Evolutionary conservation across 2,797 vertebrate species (phyloP).

Genomic region (Chloroceryle inda): DNA sequence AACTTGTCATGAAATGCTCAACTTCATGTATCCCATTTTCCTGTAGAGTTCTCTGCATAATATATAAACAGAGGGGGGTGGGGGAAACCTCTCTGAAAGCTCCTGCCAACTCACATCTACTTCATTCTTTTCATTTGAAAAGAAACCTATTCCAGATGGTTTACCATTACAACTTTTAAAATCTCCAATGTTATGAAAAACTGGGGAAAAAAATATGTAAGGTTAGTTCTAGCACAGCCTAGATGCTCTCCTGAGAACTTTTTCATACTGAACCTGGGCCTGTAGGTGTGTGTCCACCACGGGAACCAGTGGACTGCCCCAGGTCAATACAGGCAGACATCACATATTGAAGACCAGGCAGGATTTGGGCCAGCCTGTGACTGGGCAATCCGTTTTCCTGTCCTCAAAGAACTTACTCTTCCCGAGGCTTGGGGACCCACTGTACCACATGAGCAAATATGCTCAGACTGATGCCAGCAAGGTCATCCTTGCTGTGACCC

Average conservation of each 20-base stretch:
- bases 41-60: constrained; percentile 59
- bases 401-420: neutral
- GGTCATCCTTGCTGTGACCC: neutral
- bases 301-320: neutral
- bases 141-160: constrained; percentile 57
- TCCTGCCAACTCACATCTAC: constrained; percentile 62
- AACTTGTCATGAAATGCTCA: constrained; percentile 67
- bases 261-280: neutral
- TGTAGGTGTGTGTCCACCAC: fast-evolving
- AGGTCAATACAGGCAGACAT: neutral
- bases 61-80: constrained; percentile 54
- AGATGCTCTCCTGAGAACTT: neutral
- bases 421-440: neutral
- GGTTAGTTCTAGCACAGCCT: neutral
- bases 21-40: constrained; percentile 57
- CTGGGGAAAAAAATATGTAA: neutral
- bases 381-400: neutral
- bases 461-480: neutral
- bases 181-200: neutral
- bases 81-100: constrained; percentile 59
- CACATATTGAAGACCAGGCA: neutral
- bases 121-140: constrained; percentile 63
- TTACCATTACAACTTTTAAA: constrained; percentile 33
- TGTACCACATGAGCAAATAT: neutral
- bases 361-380: neutral